Percentiles rank a stretch among this genome's conserved stretches.
These are phyloP conservation scores for Ciconia boyciana DNA, from an alignment of 2,113 vertebrate genomes.

Conservation along the genomic window DNA sequence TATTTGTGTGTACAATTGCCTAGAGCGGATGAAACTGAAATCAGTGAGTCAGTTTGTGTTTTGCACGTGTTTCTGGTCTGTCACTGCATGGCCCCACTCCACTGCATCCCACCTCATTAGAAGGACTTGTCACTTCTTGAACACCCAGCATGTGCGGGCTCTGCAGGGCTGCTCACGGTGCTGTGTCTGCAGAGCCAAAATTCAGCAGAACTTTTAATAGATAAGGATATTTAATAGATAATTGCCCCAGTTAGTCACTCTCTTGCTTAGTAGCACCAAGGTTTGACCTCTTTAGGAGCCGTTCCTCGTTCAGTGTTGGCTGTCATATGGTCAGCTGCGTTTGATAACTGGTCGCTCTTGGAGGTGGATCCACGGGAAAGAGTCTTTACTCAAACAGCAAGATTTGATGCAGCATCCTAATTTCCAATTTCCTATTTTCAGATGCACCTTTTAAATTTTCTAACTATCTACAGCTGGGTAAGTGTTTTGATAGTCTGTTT, in stretches of 20 bases:
- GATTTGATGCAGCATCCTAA: background rate
- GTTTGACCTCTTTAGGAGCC: background rate
- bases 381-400: background rate
- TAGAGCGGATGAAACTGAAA: background rate
- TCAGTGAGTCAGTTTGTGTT: background rate
- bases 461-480: background rate
- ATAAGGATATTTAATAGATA: background rate
- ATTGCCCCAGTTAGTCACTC: background rate
- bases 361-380: background rate
- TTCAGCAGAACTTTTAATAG: background rate
- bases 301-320: background rate
- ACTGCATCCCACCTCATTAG: background rate
- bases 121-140: background rate
- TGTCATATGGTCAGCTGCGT: background rate
- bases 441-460: background rate
- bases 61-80: background rate
- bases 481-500: conserved; percentile 34
- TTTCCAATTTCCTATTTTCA: conserved; percentile 3
- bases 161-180: background rate
- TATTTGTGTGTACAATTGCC: background rate
- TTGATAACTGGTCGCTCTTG: background rate
- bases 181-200: background rate
- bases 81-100: background rate
- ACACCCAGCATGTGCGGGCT: background rate
- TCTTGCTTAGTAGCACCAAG: background rate